These are phyloP conservation scores for Echeneis naucrates DNA, from an alignment of 2,797 vertebrate species.

Conservation along the genomic window DNA sequence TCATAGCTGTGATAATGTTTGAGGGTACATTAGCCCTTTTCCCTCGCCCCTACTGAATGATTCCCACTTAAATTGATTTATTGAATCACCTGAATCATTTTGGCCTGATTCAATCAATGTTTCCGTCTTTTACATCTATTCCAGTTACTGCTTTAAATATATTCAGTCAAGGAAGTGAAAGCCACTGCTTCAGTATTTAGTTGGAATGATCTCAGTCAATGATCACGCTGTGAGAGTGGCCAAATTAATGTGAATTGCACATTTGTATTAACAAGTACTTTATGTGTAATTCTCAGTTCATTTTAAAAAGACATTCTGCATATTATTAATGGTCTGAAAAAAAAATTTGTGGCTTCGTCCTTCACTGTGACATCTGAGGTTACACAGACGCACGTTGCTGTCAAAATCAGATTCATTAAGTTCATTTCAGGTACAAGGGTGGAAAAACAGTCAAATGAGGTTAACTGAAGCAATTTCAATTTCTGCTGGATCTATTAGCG, in stretches of 20 bases:
- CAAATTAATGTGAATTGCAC: neutral
- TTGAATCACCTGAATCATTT: conserved; percentile 35
- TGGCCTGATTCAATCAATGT: neutral
- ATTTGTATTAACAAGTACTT: neutral
- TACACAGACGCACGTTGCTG: conserved; percentile 4
- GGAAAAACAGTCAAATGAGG: conserved; percentile 61
- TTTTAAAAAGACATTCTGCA: neutral
- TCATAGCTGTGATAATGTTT: neutral
- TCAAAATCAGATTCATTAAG: conserved; percentile 33
- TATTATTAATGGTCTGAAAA: neutral
- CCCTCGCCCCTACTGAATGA: conserved; percentile 17
- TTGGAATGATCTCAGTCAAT: neutral
- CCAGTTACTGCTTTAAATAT: conserved; percentile 9
- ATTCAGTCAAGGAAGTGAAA: neutral
- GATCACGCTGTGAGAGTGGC: neutral
- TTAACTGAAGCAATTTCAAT: conserved; percentile 68
- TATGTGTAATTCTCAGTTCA: neutral
- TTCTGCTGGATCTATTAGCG: conserved; percentile 37
- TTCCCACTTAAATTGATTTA: conserved; percentile 32
- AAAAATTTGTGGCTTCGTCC: too few species aligned
- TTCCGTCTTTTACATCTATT: neutral
- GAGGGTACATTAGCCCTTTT: conserved; percentile 7
- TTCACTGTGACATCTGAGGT: neutral
- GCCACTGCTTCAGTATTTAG: neutral
- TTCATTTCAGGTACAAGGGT: conserved; percentile 17